Evolutionary conservation across 2,888 invertebrate genomes (phyloP).

Genomic region (Ceraclea dissimilis): DNA sequence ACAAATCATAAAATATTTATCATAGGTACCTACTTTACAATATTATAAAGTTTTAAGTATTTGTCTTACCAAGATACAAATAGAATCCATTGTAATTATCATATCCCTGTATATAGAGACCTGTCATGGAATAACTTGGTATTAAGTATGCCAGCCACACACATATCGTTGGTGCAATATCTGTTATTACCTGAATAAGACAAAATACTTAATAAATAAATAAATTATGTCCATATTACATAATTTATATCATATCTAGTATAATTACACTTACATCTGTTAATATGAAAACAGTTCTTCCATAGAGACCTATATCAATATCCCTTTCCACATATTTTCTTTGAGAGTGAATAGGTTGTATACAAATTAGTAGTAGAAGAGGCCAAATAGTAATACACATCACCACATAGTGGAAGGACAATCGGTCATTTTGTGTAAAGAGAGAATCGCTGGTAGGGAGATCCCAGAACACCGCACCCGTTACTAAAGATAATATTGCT

Average conservation of each 20-base stretch:
- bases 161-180: constrained; percentile 67
- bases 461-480: constrained; percentile 88
- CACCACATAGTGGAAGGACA: constrained; percentile 82
- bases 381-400: constrained; percentile 77
- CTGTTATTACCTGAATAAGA: constrained; percentile 61
- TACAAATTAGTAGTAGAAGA: constrained; percentile 56
- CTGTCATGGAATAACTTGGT: constrained; percentile 85
- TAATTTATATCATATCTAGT: not conserved
- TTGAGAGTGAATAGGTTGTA: constrained; percentile 50
- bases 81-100: constrained; percentile 62
- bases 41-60: no score
- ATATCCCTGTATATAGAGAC: constrained; percentile 63
- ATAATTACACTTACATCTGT: constrained; percentile 56
- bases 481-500: constrained; percentile 71
- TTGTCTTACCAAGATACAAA: constrained; percentile 55
- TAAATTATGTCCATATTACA: not conserved
- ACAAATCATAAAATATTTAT: constrained; percentile 20
- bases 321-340: constrained; percentile 68
- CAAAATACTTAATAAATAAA: not conserved
- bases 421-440: constrained; percentile 64
- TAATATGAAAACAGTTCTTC: constrained; percentile 68
- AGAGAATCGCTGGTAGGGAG: constrained; percentile 69
- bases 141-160: constrained; percentile 79
- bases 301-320: constrained; percentile 71
- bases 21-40: not conserved